Evolutionary conservation across 2,888 invertebrate genomes (phyloP).

Genomic region (Allygus modestus): DNA sequence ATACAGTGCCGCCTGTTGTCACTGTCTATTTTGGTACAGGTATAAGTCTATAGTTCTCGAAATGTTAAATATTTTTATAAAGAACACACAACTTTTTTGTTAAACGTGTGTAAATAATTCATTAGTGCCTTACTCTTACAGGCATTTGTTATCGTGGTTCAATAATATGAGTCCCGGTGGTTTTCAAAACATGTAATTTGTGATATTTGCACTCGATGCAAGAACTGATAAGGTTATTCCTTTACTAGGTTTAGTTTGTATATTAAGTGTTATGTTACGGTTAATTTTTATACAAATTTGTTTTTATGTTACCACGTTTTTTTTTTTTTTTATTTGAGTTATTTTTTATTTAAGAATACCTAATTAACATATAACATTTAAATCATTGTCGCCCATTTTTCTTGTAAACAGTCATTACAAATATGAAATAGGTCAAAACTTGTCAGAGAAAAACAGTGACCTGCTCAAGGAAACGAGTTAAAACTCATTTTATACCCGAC

Average conservation of each 20-base stretch:
- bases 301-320: conserved; percentile 44
- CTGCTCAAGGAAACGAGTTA: too few relatives aligned
- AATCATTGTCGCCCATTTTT: too few relatives aligned
- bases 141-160: conserved; percentile 1
- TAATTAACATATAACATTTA: background rate
- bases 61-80: conserved; percentile 39
- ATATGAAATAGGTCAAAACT: too few relatives aligned
- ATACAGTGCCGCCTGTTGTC: background rate
- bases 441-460: too few relatives aligned
- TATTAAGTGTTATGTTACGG: conserved; percentile 26
- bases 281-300: conserved; percentile 28
- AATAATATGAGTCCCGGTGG: background rate
- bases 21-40: background rate
- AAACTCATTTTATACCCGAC: too few relatives aligned
- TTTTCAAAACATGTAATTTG: conserved; percentile 5
- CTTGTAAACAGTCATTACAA: too few relatives aligned
- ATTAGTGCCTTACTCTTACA: conserved; percentile 31
- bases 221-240: conserved; percentile 27
- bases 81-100: background rate
- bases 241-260: conserved; percentile 3
- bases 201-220: conserved; percentile 53
- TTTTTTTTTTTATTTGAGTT: background rate
- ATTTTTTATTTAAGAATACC: background rate
- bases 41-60: background rate
- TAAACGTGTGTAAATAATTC: conserved; percentile 22